phyloP scores from a whole-genome alignment of 1,140 invertebrate species.

The Heliconius melpomene region DNA sequence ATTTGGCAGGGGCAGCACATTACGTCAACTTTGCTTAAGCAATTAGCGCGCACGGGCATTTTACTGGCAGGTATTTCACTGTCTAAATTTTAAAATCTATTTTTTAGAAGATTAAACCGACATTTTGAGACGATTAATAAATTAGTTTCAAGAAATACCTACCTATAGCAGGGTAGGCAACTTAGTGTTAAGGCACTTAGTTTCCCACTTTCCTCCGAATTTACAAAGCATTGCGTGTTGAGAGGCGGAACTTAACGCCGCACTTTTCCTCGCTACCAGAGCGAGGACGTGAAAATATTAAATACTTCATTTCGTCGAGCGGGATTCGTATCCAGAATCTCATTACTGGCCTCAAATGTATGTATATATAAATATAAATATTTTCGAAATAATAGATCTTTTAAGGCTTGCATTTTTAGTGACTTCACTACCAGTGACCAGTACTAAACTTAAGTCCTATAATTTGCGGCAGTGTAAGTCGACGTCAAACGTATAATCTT shows the following conservation, averaged over 20 bases:
- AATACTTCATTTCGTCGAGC: too few relatives aligned
- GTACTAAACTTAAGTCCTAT: not conserved
- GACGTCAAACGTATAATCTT: slow-evolving; percentile 3
- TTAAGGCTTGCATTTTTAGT: not conserved
- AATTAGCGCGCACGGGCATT: slow-evolving; percentile 22
- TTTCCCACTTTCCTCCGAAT: too few relatives aligned
- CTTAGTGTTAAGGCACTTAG: too few relatives aligned
- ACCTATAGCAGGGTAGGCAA: too few relatives aligned
- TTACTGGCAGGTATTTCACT: not conserved
- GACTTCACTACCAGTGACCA: not conserved
- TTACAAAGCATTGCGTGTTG: too few relatives aligned
- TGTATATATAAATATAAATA: not conserved
- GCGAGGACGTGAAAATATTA: too few relatives aligned
- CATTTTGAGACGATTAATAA: not conserved
- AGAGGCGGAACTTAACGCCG: too few relatives aligned
- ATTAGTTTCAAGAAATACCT: too few relatives aligned
- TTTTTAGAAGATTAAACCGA: not conserved
- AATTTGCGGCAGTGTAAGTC: not conserved
- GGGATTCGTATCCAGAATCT: too few relatives aligned
- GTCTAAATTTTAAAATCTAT: not conserved
- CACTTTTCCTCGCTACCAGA: too few relatives aligned
- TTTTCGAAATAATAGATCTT: not conserved
- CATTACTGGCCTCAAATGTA: too few relatives aligned
- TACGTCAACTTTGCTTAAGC: slow-evolving; percentile 34
- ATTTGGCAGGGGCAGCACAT: slow-evolving; percentile 19